Evolutionary conservation across 2,888 invertebrate genomes (phyloP).

Genomic region (Mechanitis messenoides): DNA sequence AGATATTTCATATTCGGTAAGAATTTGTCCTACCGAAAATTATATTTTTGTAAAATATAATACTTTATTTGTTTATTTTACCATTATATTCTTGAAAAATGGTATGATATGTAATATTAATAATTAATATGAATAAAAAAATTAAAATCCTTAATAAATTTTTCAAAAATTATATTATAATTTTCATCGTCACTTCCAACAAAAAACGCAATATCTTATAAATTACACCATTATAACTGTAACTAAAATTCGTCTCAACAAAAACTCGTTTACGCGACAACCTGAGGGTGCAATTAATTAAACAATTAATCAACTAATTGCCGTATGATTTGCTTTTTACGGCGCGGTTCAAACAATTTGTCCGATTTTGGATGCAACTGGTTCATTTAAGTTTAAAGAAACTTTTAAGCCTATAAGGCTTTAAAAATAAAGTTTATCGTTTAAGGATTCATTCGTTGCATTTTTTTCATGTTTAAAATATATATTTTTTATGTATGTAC

Average conservation of each 20-base stretch:
- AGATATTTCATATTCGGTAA: too few species aligned
- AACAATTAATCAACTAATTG: constrained; percentile 75
- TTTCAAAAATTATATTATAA: too few species aligned
- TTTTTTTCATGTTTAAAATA: too few species aligned
- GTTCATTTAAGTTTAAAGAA: constrained; percentile 22
- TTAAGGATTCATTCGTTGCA: too few species aligned
- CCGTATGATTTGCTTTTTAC: constrained; percentile 69
- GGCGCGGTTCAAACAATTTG: constrained; percentile 60
- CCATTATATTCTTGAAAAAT: too few species aligned
- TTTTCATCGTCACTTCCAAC: background rate
- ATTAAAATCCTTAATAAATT: background rate
- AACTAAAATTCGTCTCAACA: constrained; percentile 26
- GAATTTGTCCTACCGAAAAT: too few species aligned
- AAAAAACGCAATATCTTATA: constrained; percentile 17
- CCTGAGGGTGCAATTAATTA: constrained; percentile 70
- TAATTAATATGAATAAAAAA: constrained; percentile 1
- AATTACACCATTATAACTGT: constrained; percentile 30
- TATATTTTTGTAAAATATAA: too few species aligned
- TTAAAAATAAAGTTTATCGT: background rate
- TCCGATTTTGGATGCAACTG: constrained; percentile 33
- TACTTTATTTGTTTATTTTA: too few species aligned
- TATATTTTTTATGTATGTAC: too few species aligned
- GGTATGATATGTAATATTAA: too few species aligned
- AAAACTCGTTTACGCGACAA: constrained; percentile 33
- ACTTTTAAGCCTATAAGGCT: constrained; percentile 19